Conservation (phyloP, 2,888 invertebrate species). For the Petrolisthes manimaculis region DNA sequence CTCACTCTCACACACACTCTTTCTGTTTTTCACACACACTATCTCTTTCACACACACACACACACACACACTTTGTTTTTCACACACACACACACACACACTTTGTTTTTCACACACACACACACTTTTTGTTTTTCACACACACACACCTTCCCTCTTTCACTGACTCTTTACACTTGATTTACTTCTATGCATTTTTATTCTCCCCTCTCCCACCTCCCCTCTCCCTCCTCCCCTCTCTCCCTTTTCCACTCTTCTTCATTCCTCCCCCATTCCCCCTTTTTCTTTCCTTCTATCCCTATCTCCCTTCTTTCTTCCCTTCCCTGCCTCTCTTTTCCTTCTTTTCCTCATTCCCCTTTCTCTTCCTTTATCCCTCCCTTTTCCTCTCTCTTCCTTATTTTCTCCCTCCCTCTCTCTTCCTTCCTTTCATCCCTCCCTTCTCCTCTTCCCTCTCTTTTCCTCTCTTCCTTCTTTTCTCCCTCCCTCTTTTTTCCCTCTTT, state of each 20-base stretch:
- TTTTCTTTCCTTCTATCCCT: not conserved
- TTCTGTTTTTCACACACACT: too few relatives aligned
- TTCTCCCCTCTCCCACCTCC: too few relatives aligned
- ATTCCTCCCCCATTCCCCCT: not conserved
- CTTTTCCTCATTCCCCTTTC: not conserved
- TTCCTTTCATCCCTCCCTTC: not conserved
- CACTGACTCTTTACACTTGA: too few relatives aligned
- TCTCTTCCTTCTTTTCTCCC: not conserved
- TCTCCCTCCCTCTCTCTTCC: not conserved
- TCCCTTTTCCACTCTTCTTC: too few relatives aligned
- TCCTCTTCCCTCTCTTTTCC: not conserved
- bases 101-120: too few relatives aligned
- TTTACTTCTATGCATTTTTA: too few relatives aligned
- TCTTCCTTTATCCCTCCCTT: not conserved
- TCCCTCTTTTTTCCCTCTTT: not conserved
- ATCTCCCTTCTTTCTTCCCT: not conserved
- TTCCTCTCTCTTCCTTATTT: not conserved
- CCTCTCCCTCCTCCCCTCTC: not conserved
- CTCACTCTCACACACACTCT: too few relatives aligned
- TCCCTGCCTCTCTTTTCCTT: not conserved
- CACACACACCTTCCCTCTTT: too few relatives aligned
- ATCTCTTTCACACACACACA: too few relatives aligned
- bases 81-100: too few relatives aligned
- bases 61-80: too few relatives aligned
- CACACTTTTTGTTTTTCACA: too few relatives aligned